A percentile compares a stretch with the other conserved stretches of the same genome.
phyloP scores from a whole-genome alignment of 2,888 invertebrate species.

The Ichneumon xanthorius region DNA sequence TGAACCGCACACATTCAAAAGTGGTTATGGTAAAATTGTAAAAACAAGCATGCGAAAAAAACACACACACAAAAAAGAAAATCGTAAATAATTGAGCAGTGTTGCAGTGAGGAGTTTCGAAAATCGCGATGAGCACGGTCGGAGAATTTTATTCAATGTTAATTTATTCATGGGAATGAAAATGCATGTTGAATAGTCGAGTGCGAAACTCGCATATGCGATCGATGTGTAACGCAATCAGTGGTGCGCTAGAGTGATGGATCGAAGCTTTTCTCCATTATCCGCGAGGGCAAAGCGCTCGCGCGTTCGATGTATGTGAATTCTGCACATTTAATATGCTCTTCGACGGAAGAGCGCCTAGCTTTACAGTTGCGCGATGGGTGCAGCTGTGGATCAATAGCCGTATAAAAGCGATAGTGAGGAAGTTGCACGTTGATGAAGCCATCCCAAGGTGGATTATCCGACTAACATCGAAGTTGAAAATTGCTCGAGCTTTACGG shows the following conservation, averaged over 20 bases:
- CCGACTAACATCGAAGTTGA: conserved; percentile 45
- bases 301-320: conserved; percentile 31
- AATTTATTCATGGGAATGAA: conserved; percentile 11
- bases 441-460: conserved; percentile 19
- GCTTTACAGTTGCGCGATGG: conserved; percentile 38
- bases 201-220: conserved; percentile 14
- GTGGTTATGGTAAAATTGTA: not conserved
- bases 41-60: not conserved
- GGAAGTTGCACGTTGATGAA: conserved; percentile 40
- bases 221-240: conserved; percentile 34
- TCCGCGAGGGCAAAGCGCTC: conserved; percentile 32
- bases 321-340: conserved; percentile 48
- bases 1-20: not conserved
- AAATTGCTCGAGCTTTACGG: conserved; percentile 40
- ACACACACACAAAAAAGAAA: not conserved
- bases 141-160: conserved; percentile 23
- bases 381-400: conserved; percentile 59
- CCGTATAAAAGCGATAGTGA: conserved; percentile 51
- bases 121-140: no score
- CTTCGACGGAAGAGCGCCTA: conserved; percentile 30
- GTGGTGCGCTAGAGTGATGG: conserved; percentile 17
- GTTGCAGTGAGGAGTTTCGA: no score
- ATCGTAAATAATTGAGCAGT: not conserved
- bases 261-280: conserved; percentile 53
- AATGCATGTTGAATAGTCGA: not conserved